Percentiles rank a stretch among this genome's conserved stretches.
These are phyloP conservation scores for Drosophila kuntzei DNA, from an alignment of 2,888 invertebrate genomes.

Conservation along the genomic window DNA sequence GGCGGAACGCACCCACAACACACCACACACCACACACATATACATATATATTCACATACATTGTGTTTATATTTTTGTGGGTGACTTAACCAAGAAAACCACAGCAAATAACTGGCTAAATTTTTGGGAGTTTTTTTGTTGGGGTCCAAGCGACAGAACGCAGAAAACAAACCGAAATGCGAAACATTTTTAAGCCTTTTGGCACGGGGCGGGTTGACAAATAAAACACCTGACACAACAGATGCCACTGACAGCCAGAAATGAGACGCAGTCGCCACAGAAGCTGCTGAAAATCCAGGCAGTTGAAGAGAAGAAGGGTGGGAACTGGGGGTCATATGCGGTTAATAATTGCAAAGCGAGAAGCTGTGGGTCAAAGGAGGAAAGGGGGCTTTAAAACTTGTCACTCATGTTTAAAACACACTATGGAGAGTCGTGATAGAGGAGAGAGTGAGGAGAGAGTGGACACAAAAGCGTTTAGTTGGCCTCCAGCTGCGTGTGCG, in stretches of 20 bases:
- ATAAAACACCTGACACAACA: slow-evolving; percentile 65
- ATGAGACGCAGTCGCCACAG: slow-evolving; percentile 31
- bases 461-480: slow-evolving; percentile 45
- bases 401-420: slow-evolving; percentile 62
- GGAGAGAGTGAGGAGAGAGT: not conserved
- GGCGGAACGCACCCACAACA: slow-evolving; percentile 1
- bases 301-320: not conserved
- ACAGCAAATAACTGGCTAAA: slow-evolving; percentile 55
- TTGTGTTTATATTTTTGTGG: slow-evolving; percentile 29
- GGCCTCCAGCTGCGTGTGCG: slow-evolving; percentile 33
- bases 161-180: slow-evolving; percentile 43
- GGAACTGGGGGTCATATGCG: slow-evolving; percentile 50
- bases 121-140: slow-evolving; percentile 26
- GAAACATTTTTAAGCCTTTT: slow-evolving; percentile 64
- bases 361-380: slow-evolving; percentile 30
- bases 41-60: not conserved
- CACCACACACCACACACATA: not conserved
- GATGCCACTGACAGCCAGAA: slow-evolving; percentile 38
- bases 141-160: slow-evolving; percentile 33
- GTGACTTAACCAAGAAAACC: slow-evolving; percentile 53
- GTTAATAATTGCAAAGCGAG: slow-evolving; percentile 74
- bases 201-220: slow-evolving; percentile 46
- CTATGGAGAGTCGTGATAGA: slow-evolving; percentile 3
- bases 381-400: slow-evolving; percentile 62
- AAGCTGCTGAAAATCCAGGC: slow-evolving; percentile 25